Evolutionary conservation across 2,113 vertebrate species (phyloP), one percentile per base, ranked within the genome.

Genomic region (Sinocyclocheilus anshuiensis): DNA sequence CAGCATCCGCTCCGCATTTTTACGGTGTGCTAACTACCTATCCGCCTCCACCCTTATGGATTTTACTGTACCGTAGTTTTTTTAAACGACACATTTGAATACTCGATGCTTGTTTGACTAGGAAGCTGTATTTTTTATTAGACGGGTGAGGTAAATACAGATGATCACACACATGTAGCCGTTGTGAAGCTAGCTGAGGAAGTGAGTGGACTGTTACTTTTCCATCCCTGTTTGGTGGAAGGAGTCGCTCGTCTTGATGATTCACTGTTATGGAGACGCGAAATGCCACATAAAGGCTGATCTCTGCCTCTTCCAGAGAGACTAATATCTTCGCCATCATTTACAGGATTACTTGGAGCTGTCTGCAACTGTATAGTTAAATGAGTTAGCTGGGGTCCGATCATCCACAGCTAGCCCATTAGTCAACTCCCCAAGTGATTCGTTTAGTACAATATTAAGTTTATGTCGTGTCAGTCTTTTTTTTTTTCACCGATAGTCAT

Each of bases 211-310:
- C 79, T 67, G 74, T 36, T 81, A 78, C 85, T 87, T 83, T 48
- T 87, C 72, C 48, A 72, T 57, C 36, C 45, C 55, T 57, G 79
- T 77, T 42, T 84, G 71, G 74, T 75, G 69, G 80, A 45, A 20
- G 50, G 18, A 48, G 9, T 77, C 15, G 45, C 48, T 87, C 77
- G 87, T 84, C 87, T 89, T 81, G 81, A 82, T 86, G 87, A 57
- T 90, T 74, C 71, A 76, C 57, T 74, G 45, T 89, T 90, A 90
- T 90, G 92, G 88, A 89, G 82, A 87, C 91, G 90, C 75, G 86
- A 74, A 20, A 82, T 72, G 89, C 75, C 80, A 81, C 92, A 87
- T 39, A 71, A 53, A 48, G 39, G 20, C 55, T 18, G 18, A 45
- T 59, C 15, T 57, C 75, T 12, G 26, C 61, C 20, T 24, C 15